Conservation (phyloP, 2,113 vertebrate species). For the Helogale parvula region DNA sequence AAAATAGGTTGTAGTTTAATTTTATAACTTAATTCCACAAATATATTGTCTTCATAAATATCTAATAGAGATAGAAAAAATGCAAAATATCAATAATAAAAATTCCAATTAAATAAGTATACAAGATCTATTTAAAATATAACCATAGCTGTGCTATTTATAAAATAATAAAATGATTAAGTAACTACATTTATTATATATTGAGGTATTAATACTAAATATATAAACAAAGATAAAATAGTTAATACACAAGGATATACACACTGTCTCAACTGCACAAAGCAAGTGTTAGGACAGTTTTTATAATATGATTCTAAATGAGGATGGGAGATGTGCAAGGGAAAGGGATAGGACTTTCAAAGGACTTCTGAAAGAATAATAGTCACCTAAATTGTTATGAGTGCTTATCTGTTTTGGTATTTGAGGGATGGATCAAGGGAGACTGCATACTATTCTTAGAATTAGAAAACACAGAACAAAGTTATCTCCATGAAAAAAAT, state of each 20-base stretch:
- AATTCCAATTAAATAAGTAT: neutral
- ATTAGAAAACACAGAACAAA: neutral
- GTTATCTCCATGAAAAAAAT: conserved; percentile 10
- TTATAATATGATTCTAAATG: neutral
- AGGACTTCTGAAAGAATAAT: neutral
- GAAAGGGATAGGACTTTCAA: neutral
- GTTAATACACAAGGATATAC: neutral
- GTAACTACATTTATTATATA: neutral
- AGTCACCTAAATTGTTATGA: neutral
- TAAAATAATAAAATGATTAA: neutral
- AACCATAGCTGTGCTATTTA: neutral
- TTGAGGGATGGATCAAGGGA: neutral
- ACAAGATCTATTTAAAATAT: neutral
- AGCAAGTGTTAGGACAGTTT: neutral
- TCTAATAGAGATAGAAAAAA: neutral
- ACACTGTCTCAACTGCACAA: neutral
- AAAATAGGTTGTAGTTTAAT: neutral
- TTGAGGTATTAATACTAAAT: neutral
- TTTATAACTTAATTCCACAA: neutral
- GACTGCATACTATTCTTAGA: neutral
- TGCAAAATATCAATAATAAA: neutral
- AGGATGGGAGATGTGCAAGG: neutral
- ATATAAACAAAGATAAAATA: neutral
- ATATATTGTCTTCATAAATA: conserved; percentile 11
- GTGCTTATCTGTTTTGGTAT: neutral